Conservation (phyloP, 2,888 invertebrate genomes). For the Lordiphosa andalusiaca region DNA sequence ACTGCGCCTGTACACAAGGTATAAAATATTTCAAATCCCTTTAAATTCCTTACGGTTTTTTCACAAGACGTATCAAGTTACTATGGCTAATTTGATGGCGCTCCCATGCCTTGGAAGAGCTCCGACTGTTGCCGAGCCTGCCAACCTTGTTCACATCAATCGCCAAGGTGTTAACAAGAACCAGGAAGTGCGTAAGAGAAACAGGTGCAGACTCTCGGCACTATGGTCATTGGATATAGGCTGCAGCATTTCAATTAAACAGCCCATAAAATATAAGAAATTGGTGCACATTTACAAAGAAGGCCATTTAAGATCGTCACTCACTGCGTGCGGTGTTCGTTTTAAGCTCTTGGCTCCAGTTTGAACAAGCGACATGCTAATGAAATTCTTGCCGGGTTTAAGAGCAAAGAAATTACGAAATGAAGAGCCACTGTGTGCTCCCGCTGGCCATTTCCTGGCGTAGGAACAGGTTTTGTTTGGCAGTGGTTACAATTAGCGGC, state of each 20-base stretch:
- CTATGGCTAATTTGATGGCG: conserved; percentile 3
- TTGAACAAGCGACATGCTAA: conserved; percentile 41
- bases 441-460: conserved; percentile 54
- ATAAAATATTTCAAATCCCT: neutral
- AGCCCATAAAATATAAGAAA: conserved; percentile 25
- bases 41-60: conserved; percentile 3
- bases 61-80: conserved; percentile 1
- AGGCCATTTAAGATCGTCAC: conserved; percentile 3
- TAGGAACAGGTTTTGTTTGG: conserved; percentile 52
- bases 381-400: conserved; percentile 56
- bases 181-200: conserved; percentile 37
- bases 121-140: too few relatives aligned
- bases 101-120: too few relatives aligned
- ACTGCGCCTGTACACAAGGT: neutral
- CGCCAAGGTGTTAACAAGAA: conserved; percentile 9
- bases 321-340: conserved; percentile 1
- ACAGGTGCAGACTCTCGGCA: conserved; percentile 36
- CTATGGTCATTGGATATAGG: conserved; percentile 24
- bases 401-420: conserved; percentile 37
- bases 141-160: conserved; percentile 5
- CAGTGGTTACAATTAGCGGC: conserved; percentile 61
- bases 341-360: conserved; percentile 1
- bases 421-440: conserved; percentile 35
- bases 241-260: conserved; percentile 25
- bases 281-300: conserved; percentile 7